A percentile compares a stretch with the other conserved stretches of the same genome.
Evolutionary conservation across 2,113 vertebrate species (phyloP).

Genomic region (Corvus moneduloides): DNA sequence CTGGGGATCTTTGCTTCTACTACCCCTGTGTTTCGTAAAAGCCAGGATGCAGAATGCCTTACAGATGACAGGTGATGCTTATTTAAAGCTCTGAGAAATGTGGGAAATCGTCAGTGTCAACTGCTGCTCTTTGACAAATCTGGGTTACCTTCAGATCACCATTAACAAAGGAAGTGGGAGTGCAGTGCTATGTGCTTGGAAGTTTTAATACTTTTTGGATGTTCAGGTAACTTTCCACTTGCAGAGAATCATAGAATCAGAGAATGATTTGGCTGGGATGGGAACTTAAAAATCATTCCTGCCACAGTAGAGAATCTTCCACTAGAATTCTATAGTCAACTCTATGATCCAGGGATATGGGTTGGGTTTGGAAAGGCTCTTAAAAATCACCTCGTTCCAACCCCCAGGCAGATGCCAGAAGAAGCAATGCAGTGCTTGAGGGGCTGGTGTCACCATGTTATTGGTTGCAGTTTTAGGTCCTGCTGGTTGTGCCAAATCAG

Average conservation of each 20-base stretch:
- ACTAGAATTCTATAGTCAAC: background rate
- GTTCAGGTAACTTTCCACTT: background rate
- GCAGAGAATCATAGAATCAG: background rate
- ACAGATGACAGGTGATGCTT: background rate
- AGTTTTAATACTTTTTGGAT: background rate
- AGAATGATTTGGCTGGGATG: background rate
- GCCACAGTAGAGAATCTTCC: too few species aligned
- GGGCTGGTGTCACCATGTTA: background rate
- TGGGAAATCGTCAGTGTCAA: fast-evolving
- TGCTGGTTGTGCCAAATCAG: background rate
- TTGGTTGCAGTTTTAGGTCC: background rate
- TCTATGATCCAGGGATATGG: background rate
- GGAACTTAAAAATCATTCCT: background rate
- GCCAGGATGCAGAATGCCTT: background rate
- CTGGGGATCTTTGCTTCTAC: background rate
- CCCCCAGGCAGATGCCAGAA: background rate
- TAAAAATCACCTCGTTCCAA: background rate
- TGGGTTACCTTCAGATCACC: background rate
- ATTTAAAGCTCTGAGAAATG: background rate
- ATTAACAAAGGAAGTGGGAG: background rate
- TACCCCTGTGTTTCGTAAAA: fast-evolving
- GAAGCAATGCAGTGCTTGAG: background rate
- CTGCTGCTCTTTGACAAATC: background rate
- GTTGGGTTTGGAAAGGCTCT: background rate
- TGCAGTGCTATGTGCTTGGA: fast-evolving